Evolutionary conservation across 1,140 invertebrate genomes (phyloP), one percentile per base, ranked within the genome.

Genomic region (Drosophila busckii): DNA sequence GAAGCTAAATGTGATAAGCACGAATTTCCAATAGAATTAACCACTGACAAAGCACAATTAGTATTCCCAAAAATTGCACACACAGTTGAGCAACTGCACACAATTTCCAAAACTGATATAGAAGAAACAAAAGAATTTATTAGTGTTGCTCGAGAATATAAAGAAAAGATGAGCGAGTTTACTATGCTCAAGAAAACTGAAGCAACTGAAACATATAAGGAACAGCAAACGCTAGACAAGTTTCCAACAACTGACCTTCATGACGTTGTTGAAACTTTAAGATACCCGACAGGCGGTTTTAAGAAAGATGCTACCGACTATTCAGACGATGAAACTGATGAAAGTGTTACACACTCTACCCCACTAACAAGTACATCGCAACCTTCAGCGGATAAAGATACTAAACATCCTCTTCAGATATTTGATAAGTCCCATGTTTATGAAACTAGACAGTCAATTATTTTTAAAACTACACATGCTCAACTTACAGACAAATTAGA

Each of bases 81-180:
- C 13, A 65, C 73, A 20, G 28, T 60, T 16, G 70, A 84, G 46
- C 64, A 44, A 49, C 60, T 83, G 9, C 78, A 83, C 53, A 66
- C 66, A 49, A 83, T 76, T 59, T 80, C 55, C 1, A 82, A 82
- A 62, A 34, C 52, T 15, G 60, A 69, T 28, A 53, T 80, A 37
- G 20, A 52, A 41, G 65, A 85, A 17, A 58, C 69, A 15, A 66
- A 42, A 53, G 64, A 84, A 32, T 35, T 60, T 55, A 62, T 52
- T 13, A 54, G 54, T 6, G 41, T 50, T 32, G 34, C 65, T 17
- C 42, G 12, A 32, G 41, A 68, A 17, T 35, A 59, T 15, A 42
- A 84, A 45, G 31, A 37, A 5, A 65, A 58, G 38, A 29, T 67
- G 1, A 60, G 46, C 25, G 38, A 49, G 37, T 35, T 80, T 0